Evolutionary conservation across 2,888 invertebrate species (phyloP), one percentile per base, ranked within the genome.

Genomic region (Orgyia antiqua): DNA sequence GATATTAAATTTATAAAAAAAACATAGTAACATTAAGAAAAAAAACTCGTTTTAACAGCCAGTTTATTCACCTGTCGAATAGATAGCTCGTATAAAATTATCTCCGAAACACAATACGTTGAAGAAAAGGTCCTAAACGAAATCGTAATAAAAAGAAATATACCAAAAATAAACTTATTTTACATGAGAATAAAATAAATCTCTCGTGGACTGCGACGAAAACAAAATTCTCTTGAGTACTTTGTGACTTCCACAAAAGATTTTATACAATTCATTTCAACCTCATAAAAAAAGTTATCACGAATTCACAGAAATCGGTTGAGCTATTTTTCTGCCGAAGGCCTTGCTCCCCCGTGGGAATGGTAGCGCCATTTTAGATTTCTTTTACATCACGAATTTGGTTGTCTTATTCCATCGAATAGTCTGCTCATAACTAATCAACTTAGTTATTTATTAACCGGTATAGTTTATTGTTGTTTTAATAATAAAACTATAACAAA

Each of bases 261-360:
- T 76, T 78, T 78, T 72, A 72, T 73, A 77, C 75, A 79, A 80
- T 79, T 77, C 76, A 79, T 79, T 80, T 76, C 70, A 66, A 69
- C 67, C 66, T 70, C 74, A 76, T 79, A 82, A 80, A 80, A 51
- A 79, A 82, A 78, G 75, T 80, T 79, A 80, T 78, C 76, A 74
- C 71, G 65, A 65, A 75, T 79, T 79, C 77, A 69, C 73, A 77
- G 78, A 72, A 76, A 73, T 69, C 69, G 68, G 62, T 62, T 58
- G 62, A 67, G 78, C 70, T 76, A 77, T 77, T 80, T 79, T 76
- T 72, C 75, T 71, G 71, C 64, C 69, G 65, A 51, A 64, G 66
- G 66, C 63, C 58, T 52, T 52, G 58, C 49, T 62, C 9, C 64
- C 70, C 68, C 68, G 69, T 75, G 80, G 77, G 78, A 77, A 72